A percentile compares a stretch with the other conserved stretches of the same genome.
Conservation (phyloP, 2,797 vertebrate species). For the Vireo griseus region DNA sequence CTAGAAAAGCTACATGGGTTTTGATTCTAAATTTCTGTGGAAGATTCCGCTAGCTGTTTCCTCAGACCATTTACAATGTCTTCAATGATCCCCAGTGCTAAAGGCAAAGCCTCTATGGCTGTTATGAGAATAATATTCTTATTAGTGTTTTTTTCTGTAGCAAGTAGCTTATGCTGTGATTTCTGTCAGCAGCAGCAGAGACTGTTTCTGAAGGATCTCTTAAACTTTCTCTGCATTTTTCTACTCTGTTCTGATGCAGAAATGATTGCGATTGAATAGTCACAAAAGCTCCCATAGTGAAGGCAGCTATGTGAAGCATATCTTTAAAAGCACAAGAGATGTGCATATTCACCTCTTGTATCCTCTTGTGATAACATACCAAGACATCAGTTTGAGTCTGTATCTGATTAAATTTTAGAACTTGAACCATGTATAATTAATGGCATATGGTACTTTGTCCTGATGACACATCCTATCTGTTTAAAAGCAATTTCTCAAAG, state of each 20-base stretch:
- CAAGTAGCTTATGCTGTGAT: background rate
- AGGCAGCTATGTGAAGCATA: background rate
- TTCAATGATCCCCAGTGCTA: background rate
- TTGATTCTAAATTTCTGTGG: background rate
- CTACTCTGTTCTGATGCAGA: background rate
- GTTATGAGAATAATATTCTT: background rate
- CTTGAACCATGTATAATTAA: background rate
- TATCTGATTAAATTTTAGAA: slow-evolving; percentile 20
- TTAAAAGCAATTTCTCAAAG: slow-evolving; percentile 24
- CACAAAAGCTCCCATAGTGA: background rate
- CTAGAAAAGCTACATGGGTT: background rate
- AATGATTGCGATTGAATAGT: background rate
- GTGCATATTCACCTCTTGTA: background rate
- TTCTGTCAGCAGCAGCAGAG: background rate
- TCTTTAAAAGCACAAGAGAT: background rate
- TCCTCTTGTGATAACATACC: background rate
- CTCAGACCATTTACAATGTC: background rate
- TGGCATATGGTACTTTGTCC: background rate
- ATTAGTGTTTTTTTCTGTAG: background rate
- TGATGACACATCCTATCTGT: background rate
- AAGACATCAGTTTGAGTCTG: background rate
- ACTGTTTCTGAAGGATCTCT: background rate
- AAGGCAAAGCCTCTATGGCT: background rate
- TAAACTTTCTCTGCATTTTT: background rate
- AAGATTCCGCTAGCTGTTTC: background rate